phyloP scores from a whole-genome alignment of 2,113 vertebrate genomes.

The Myanophis thanlyinensis region DNA sequence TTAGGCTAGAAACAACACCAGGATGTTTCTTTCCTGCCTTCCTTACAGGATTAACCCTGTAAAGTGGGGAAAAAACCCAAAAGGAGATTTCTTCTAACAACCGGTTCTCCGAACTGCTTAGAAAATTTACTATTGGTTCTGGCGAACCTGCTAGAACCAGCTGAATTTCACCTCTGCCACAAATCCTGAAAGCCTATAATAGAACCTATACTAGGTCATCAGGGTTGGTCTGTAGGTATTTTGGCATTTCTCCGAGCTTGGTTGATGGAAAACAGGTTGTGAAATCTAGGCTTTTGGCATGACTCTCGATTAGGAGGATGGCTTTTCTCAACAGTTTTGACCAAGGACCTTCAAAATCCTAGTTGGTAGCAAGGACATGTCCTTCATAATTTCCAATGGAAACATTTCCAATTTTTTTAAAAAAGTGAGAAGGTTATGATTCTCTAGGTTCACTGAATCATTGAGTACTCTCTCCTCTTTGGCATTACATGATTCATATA shows the following conservation, averaged over 20 bases:
- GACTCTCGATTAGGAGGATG: conserved; percentile 21
- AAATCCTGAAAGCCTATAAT: background rate
- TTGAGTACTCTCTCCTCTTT: background rate
- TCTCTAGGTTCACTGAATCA: background rate
- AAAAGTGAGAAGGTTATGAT: conserved; percentile 11
- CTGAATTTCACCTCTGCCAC: no score
- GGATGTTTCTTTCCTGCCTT: no score
- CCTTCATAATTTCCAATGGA: background rate
- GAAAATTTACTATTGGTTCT: no score
- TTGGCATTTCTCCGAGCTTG: background rate
- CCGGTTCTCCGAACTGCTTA: no score
- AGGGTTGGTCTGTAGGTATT: background rate
- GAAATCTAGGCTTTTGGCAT: conserved; percentile 11
- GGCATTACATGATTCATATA: conserved; percentile 29
- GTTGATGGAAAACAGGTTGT: background rate
- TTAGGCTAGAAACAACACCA: no score
- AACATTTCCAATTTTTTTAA: background rate
- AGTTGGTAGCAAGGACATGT: background rate
- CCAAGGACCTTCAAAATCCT: background rate
- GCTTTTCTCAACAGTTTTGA: conserved; percentile 8
- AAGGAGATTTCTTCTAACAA: no score
- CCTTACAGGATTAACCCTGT: no score
- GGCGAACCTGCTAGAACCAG: no score
- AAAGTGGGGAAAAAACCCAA: no score
- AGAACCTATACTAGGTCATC: background rate